A percentile compares a stretch with the other conserved stretches of the same genome.
Evolutionary conservation across 2,113 vertebrate species (phyloP).

Genomic region (Philantomba maxwellii): DNA sequence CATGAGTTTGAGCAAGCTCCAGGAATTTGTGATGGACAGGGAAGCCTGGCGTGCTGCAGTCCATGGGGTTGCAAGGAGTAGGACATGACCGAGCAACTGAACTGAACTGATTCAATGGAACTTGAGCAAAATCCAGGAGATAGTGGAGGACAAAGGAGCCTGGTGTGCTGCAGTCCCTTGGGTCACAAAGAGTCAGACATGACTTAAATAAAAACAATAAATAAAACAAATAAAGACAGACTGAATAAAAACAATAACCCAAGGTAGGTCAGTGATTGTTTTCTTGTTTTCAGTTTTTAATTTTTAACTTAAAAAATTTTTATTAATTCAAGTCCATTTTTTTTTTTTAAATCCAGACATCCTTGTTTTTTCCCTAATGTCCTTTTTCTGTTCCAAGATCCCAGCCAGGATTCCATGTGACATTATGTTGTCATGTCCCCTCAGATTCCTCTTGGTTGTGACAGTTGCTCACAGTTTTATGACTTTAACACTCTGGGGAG

Average conservation of each 20-base stretch:
- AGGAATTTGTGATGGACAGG: neutral
- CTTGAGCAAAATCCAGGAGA: neutral
- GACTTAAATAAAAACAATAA: neutral
- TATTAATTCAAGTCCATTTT: neutral
- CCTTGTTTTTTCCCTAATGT: neutral
- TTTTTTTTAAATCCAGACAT: neutral
- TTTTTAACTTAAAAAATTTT: neutral
- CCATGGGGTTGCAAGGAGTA: neutral
- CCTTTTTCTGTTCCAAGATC: neutral
- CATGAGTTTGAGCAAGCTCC: neutral
- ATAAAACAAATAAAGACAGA: neutral
- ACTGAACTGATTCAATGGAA: neutral
- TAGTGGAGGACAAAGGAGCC: neutral
- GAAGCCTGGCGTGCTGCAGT: neutral
- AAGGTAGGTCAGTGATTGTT: neutral
- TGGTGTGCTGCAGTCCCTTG: neutral
- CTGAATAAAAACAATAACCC: neutral
- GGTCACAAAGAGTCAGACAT: neutral
- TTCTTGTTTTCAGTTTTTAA: neutral
- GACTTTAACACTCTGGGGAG: neutral
- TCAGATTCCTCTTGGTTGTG: neutral
- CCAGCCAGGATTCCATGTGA: neutral
- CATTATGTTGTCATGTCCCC: neutral
- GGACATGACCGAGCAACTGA: neutral
- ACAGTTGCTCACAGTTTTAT: neutral